Evolutionary conservation across 2,888 invertebrate species (phyloP), one percentile per base, ranked within the genome.

Genomic region (Limnephilus auricula): DNA sequence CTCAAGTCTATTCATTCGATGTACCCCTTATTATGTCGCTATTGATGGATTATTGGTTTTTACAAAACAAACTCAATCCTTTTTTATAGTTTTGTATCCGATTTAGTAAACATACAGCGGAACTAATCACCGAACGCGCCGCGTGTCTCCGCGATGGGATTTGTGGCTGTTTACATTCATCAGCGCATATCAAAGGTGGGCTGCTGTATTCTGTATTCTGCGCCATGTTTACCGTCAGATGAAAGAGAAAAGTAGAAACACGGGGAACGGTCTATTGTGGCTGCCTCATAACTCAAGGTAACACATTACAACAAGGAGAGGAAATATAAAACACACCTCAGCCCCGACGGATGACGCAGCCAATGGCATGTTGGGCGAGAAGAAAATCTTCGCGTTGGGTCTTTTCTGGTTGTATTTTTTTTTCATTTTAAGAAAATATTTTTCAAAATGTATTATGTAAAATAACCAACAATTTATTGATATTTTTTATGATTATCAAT

Each of bases 71-170:
- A 88, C 34, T 45, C 25, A 30, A 65, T 40, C 85, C 85, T 85
- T 65, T 79, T 78, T 65, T 34, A 34, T 32, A 15, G 79, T 78
- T 88, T 88, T 79, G 18, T 6, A 88, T 88, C 87, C 87, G 45
- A 78, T 88, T 78, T 88, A 50, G 45, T 30, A 83, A 34, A 34
- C 86, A 65, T 18, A 9, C 79, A 79, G 80, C 89, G 89, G 89
- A 89, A 89, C 89, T 45, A 89, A 89, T 89, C 45, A 80, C 45
- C 40, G 80, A 89, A 45, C 89, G 89, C 89, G 40, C 37, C 18
- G 79, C 31, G n/a, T 80, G 80, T 40, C 89, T 89, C 50, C 45
- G 31, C 79, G 31, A 79, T 30, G 18, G 89, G 89, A 89, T 89
- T 89, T 89, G 80, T 65, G 65, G 25, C 65, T 65, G 65, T 80